Base-by-base conservation (phyloP, 2,888 invertebrate genomes). In the Ctenicera cuprea region DNA sequence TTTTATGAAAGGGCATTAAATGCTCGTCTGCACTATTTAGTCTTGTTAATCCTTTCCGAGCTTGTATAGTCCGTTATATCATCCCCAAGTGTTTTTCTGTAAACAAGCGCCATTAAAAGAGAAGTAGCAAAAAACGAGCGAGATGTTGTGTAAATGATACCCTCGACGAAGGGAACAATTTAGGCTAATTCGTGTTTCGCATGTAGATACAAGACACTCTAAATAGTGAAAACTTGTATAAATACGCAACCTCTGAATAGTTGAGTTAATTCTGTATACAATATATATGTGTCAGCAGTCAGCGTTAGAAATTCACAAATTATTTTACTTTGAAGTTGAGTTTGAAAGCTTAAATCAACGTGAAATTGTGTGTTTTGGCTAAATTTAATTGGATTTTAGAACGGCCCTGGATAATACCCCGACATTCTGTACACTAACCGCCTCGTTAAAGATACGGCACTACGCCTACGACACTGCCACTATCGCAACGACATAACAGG, bases 1-100 rank as follows among this genome's bases (percentile, higher is more conserved):
- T 57, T 59, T 22, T 59, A 20, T 59, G 41, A 59, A 59, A 59
- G 18, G 9, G 59, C 37, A 59, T 30, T 18, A 41, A 38, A 59
- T n/a, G 38, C 16, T 38, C 38, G 38, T 38, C 38, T 12, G 1
- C 16, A 12, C 3, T 33, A 12, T 11, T 59, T 20, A 41, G 59
- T n/a, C 12, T 16, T 59, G 57, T 20, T 59, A 59, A 59, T 59
- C 59, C 33, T 57, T 37, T 57, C 57, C 14, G 18, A 14, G 11
- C 16, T 11, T 33, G 26, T 26, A 30, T 54, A 11, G 12, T 14
- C 14, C 14, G 3, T 45, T 45, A 45, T 16, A 7, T 18, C 45
- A 45, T 45, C 18, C 16, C 18, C 9, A 33, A 33, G 16, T 45
- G 45, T 18, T 45, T 45, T 16, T 8, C 9, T 14, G 45, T 14